A percentile compares a stretch with the other conserved stretches of the same genome.
These are phyloP conservation scores for Uria lomvia DNA, from an alignment of 2,113 vertebrate species.

Conservation along the genomic window DNA sequence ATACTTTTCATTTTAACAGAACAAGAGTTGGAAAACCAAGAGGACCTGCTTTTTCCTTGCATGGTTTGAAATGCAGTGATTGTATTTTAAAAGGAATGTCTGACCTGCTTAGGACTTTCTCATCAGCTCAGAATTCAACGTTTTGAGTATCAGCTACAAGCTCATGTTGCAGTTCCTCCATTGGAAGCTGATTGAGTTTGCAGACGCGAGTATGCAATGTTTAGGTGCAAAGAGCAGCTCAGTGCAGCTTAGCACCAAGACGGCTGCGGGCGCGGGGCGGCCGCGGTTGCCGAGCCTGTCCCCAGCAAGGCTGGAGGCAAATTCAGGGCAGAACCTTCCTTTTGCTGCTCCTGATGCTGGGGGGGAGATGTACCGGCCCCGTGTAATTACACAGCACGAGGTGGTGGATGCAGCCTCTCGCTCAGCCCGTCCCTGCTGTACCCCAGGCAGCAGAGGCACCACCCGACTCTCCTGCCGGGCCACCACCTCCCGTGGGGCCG, in stretches of 20 bases:
- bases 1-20: conserved; percentile 36
- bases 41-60: not conserved
- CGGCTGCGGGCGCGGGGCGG: not conserved
- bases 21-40: not conserved
- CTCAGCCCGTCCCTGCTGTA: not conserved
- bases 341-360: not conserved
- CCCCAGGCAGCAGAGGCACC: not conserved
- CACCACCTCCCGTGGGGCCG: not conserved
- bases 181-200: not conserved
- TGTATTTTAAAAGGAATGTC: not conserved
- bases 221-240: not conserved
- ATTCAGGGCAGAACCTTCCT: not conserved
- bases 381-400: rapidly evolving
- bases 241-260: not conserved
- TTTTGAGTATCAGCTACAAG: not conserved
- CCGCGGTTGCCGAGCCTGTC: not conserved
- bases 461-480: not conserved
- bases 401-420: not conserved
- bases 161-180: not conserved
- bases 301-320: not conserved
- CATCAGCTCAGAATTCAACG: not conserved
- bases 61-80: not conserved
- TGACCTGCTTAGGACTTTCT: not conserved
- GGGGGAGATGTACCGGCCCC: not conserved
- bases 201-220: not conserved